Percentiles rank a stretch among this genome's conserved stretches.
These are phyloP conservation scores for Eupristina koningsbergeri DNA, from an alignment of 1,140 invertebrate genomes.

Conservation along the genomic window DNA sequence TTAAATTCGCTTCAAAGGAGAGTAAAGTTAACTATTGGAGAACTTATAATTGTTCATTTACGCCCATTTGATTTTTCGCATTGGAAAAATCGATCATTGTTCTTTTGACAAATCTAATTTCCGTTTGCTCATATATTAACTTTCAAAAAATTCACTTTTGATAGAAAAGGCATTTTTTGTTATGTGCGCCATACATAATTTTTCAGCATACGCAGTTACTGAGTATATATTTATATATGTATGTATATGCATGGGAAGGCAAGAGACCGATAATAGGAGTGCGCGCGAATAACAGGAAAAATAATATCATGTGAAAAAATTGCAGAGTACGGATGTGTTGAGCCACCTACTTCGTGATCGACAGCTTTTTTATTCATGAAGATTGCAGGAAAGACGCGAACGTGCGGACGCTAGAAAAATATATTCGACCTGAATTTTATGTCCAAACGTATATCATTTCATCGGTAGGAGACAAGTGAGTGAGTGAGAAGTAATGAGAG, in stretches of 20 bases:
- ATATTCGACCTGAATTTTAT: slow-evolving; percentile 40
- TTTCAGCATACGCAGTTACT: too few relatives aligned
- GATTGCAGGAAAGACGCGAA: slow-evolving; percentile 25
- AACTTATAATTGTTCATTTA: not conserved
- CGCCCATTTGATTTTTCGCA: not conserved
- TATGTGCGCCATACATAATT: too few relatives aligned
- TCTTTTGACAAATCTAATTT: slow-evolving; percentile 39
- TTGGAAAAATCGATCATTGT: slow-evolving; percentile 2
- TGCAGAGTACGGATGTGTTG: not conserved
- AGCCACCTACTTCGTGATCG: slow-evolving; percentile 34
- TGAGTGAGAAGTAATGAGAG: not conserved
- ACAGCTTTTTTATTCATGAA: slow-evolving; percentile 51
- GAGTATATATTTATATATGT: too few relatives aligned
- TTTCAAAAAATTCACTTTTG: slow-evolving; percentile 7
- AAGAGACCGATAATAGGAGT: not conserved
- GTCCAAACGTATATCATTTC: slow-evolving; percentile 40
- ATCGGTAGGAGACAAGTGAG: not conserved
- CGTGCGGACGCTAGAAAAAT: slow-evolving; percentile 16
- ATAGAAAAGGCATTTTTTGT: not conserved
- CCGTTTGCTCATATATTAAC: not conserved
- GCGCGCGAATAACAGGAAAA: not conserved
- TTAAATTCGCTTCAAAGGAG: too few relatives aligned
- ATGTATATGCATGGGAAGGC: too few relatives aligned
- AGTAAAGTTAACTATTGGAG: too few relatives aligned
- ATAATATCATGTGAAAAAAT: slow-evolving; percentile 7